phyloP scores from a whole-genome alignment of 2,113 vertebrate species.

The Furnarius figulus region DNA sequence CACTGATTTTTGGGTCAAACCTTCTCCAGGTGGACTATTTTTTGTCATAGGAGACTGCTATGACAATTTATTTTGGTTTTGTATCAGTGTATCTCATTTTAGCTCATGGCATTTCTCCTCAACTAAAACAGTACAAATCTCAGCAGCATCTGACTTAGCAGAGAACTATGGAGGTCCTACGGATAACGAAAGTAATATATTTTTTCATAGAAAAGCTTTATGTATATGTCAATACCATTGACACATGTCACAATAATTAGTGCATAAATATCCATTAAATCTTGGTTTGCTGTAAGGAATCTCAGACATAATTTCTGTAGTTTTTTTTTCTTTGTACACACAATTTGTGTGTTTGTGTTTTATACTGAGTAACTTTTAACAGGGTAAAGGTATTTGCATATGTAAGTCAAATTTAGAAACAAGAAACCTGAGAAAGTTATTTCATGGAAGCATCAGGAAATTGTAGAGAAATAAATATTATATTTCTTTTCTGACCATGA shows the following conservation, averaged over 20 bases:
- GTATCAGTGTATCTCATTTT: background rate
- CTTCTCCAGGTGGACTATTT: background rate
- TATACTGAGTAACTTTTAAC: background rate
- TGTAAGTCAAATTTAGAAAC: background rate
- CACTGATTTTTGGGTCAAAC: background rate
- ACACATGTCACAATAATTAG: background rate
- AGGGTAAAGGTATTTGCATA: background rate
- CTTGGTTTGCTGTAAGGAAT: background rate
- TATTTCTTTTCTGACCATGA: constrained; percentile 25
- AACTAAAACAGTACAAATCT: background rate
- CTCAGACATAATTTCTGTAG: background rate
- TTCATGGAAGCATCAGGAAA: constrained; percentile 47
- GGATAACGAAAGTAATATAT: background rate
- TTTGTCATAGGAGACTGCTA: background rate
- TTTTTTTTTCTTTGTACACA: background rate
- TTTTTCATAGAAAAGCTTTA: background rate
- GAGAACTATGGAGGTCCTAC: background rate
- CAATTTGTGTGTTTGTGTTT: background rate
- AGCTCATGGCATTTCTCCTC: background rate
- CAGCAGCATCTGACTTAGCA: background rate
- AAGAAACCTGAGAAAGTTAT: background rate
- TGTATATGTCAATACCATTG: background rate
- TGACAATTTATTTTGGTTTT: background rate
- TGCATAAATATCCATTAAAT: background rate
- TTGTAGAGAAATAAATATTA: constrained; percentile 33